These are phyloP conservation scores for Dicrurus megarhynchus DNA, from an alignment of 2,113 vertebrate genomes.

Conservation along the genomic window DNA sequence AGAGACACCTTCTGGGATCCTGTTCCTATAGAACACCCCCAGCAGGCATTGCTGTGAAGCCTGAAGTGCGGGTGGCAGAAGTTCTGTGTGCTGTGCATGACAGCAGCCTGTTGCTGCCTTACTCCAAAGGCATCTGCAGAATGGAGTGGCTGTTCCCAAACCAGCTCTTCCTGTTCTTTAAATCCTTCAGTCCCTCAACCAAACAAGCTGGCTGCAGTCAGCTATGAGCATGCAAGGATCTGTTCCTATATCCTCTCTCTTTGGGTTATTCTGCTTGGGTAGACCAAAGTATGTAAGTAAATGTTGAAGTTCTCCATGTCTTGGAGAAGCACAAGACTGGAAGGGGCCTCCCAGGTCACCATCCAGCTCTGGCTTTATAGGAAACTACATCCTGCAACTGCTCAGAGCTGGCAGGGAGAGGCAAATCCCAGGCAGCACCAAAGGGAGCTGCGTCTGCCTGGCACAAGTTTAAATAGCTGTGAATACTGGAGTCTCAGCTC, in stretches of 20 bases:
- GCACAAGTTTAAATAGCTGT: background rate
- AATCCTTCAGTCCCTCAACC: background rate
- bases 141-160: background rate
- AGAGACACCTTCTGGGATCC: background rate
- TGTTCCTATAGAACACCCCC: background rate
- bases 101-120: background rate
- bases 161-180: background rate
- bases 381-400: background rate
- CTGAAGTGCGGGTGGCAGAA: background rate
- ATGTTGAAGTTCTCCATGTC: background rate
- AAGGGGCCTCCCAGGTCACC: background rate
- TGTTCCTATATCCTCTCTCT: background rate
- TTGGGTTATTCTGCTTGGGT: background rate
- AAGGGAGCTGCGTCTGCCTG: background rate
- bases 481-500: background rate
- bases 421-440: background rate
- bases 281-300: background rate
- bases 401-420: background rate
- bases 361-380: background rate
- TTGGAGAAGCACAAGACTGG: background rate
- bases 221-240: background rate
- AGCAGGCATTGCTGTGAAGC: background rate
- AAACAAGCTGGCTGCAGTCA: background rate
- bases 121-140: background rate
- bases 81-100: conserved; percentile 6